These are phyloP conservation scores for Montipora sp. DNA, from an alignment of 64 coral and sea anemone genomes.

Conservation along the genomic window DNA sequence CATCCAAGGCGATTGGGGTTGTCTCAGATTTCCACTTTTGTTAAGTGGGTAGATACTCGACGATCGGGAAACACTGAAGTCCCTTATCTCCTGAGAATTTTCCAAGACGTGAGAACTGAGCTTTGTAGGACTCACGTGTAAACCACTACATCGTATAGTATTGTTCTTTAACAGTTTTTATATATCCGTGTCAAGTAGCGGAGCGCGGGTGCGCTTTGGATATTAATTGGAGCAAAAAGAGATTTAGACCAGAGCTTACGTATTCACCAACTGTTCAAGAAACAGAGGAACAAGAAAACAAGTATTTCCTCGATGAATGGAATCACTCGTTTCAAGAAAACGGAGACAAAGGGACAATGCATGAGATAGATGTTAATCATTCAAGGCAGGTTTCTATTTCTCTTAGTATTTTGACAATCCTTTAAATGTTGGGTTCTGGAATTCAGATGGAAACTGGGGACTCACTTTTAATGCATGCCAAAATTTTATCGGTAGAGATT, in stretches of 20 bases:
- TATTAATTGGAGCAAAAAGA: constrained; percentile 68
- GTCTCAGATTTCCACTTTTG: too few relatives aligned
- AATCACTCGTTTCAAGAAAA: not conserved
- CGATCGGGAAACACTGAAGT: too few relatives aligned
- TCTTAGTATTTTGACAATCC: not conserved
- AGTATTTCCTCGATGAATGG: not conserved
- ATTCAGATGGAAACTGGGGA: not conserved
- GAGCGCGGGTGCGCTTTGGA: constrained; percentile 75
- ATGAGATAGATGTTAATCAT: constrained; percentile 56
- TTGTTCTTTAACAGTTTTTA: constrained; percentile 7
- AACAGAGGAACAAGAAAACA: not conserved
- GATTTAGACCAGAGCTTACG: constrained; percentile 45
- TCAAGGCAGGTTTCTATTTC: not conserved
- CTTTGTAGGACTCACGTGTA: too few relatives aligned
- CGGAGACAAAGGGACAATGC: not conserved
- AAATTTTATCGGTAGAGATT: too few relatives aligned
- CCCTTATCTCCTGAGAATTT: too few relatives aligned
- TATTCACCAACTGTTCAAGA: constrained; percentile 1
- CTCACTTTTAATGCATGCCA: too few relatives aligned
- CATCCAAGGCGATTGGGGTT: too few relatives aligned
- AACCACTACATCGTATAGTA: not conserved
- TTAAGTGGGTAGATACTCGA: too few relatives aligned
- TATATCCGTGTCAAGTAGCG: constrained; percentile 70
- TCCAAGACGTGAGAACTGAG: too few relatives aligned
- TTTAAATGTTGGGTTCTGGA: not conserved